These are phyloP conservation scores for Pegea sp. DNA, from an alignment of 23 tunicate species.

Conservation along the genomic window DNA sequence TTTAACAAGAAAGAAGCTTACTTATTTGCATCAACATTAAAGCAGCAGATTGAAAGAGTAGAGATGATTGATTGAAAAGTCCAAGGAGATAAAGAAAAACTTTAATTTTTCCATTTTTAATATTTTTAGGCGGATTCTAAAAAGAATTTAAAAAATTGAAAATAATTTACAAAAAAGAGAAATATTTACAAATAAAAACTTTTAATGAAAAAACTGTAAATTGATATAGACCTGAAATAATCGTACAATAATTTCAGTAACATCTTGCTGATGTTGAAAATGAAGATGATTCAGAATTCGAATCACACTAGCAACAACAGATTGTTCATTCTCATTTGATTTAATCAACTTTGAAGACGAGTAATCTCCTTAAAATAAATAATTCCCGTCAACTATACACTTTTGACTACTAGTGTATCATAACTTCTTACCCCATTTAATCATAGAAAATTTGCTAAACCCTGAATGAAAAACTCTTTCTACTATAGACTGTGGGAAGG, in stretches of 20 bases:
- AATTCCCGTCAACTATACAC: not conserved
- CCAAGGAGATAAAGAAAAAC: slow-evolving; percentile 30
- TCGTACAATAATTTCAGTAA: slow-evolving; percentile 26
- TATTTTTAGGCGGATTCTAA: slow-evolving; percentile 19
- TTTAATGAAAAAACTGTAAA: too few relatives aligned
- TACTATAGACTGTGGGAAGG: slow-evolving; percentile 39
- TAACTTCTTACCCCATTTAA: slow-evolving; percentile 26
- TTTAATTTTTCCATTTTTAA: slow-evolving; percentile 17
- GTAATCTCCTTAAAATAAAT: not conserved
- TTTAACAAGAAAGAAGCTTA: not conserved
- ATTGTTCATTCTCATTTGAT: slow-evolving; percentile 45
- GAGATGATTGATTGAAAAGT: slow-evolving; percentile 21
- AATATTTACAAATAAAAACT: too few relatives aligned
- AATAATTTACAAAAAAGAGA: too few relatives aligned
- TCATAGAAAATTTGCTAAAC: slow-evolving; percentile 32
- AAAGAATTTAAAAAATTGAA: not conserved
- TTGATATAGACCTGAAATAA: slow-evolving; percentile 63
- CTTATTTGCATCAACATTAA: slow-evolving; percentile 11
- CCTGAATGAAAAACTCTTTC: slow-evolving; percentile 42
- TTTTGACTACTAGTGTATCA: not conserved
- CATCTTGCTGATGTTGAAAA: slow-evolving; percentile 9
- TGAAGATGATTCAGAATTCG: slow-evolving; percentile 47
- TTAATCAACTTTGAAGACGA: slow-evolving; percentile 16
- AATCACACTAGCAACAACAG: slow-evolving; percentile 32
- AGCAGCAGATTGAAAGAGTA: slow-evolving; percentile 21